These are phyloP conservation scores for Trissoscelio sp. DNA, from an alignment of 2,888 invertebrate species.

Conservation along the genomic window DNA sequence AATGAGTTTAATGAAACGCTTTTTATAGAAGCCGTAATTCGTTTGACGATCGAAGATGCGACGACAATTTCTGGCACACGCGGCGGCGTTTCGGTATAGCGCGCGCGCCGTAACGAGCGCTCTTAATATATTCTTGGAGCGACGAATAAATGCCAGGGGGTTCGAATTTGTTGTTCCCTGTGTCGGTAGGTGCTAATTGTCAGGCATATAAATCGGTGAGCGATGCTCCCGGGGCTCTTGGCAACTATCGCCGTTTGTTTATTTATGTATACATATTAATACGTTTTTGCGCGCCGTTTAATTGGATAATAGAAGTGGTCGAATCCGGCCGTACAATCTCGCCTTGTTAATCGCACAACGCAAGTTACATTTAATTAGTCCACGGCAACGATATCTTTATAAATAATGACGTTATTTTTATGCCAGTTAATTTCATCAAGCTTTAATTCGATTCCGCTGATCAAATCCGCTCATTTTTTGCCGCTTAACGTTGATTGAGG, in stretches of 20 bases:
- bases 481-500: background rate
- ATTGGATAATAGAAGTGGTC: constrained; percentile 58
- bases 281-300: constrained; percentile 46
- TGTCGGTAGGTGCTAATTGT: constrained; percentile 75
- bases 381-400: constrained; percentile 7
- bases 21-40: constrained; percentile 64
- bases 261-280: constrained; percentile 55
- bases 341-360: constrained; percentile 1
- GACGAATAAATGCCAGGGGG: constrained; percentile 51
- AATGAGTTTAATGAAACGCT: constrained; percentile 63
- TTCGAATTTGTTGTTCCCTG: constrained; percentile 69
- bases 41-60: constrained; percentile 64
- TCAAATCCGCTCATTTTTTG: constrained; percentile 18
- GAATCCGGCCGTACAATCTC: background rate
- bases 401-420: constrained; percentile 33
- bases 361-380: constrained; percentile 24
- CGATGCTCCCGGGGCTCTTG: constrained; percentile 69
- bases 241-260: constrained; percentile 53
- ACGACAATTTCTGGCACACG: constrained; percentile 61
- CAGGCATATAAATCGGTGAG: constrained; percentile 78
- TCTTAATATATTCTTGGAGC: constrained; percentile 67
- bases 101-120: constrained; percentile 42
- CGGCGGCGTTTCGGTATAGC: constrained; percentile 36
- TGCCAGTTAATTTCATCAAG: background rate
- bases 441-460: constrained; percentile 22